Conservation (phyloP, 2,797 vertebrate species). For the Pangasius mekongensis region DNA sequence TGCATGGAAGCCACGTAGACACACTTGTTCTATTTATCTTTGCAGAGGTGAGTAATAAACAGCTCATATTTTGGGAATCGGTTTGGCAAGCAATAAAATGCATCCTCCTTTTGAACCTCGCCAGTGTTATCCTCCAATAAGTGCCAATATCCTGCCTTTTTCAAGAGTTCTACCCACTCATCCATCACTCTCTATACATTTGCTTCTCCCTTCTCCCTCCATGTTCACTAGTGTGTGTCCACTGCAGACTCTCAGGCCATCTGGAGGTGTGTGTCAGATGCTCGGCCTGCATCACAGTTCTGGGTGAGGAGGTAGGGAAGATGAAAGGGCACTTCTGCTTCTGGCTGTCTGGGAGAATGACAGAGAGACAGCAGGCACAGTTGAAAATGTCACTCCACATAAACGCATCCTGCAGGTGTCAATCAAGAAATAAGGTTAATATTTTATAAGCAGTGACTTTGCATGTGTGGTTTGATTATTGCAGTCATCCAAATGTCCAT, state of each 20-base stretch:
- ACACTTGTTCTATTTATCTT: slow-evolving; percentile 4
- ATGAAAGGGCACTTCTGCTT: slow-evolving; percentile 37
- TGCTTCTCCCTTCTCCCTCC: neutral
- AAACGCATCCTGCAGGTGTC: neutral
- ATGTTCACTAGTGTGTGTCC: slow-evolving; percentile 46
- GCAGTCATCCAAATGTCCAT: neutral
- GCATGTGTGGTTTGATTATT: neutral
- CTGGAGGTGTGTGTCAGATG: slow-evolving; percentile 44
- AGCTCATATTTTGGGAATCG: slow-evolving; percentile 9
- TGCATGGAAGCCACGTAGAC: neutral
- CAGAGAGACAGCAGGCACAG: slow-evolving; percentile 41
- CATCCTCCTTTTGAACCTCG: neutral
- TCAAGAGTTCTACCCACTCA: slow-evolving; percentile 18
- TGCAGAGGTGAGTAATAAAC: slow-evolving; percentile 17
- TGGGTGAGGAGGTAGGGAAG: neutral
- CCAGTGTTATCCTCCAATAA: slow-evolving; percentile 12
- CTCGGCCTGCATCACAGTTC: slow-evolving; percentile 11
- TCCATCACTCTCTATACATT: neutral
- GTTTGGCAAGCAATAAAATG: slow-evolving; percentile 18
- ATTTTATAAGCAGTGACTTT: neutral
- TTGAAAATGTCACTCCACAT: slow-evolving; percentile 13
- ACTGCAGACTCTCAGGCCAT: slow-evolving; percentile 34
- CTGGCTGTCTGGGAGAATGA: slow-evolving; percentile 30
- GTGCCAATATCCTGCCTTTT: slow-evolving; percentile 33
- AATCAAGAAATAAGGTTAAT: slow-evolving; percentile 12